These are phyloP conservation scores for Kryptolebias ocellatus DNA, from an alignment of 2,797 vertebrate genomes.

Conservation along the genomic window DNA sequence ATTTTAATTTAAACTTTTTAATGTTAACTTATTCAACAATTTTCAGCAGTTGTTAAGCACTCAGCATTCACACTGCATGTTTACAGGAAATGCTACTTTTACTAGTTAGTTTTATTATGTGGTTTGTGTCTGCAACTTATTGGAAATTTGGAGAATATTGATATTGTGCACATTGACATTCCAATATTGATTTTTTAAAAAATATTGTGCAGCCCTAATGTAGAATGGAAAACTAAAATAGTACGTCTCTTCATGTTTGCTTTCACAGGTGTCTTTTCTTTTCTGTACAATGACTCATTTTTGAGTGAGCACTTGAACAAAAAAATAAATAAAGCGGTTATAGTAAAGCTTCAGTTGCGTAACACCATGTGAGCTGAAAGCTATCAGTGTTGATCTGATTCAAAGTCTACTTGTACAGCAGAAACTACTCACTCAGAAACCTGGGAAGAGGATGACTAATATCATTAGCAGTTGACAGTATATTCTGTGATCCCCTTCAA, in stretches of 20 bases:
- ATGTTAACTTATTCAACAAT: too few relatives aligned
- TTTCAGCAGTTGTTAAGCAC: too few relatives aligned
- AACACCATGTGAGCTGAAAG: slow-evolving; percentile 34
- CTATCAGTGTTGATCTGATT: slow-evolving; percentile 24
- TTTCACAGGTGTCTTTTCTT: slow-evolving; percentile 1
- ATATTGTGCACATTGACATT: too few relatives aligned
- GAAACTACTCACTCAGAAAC: slow-evolving; percentile 4
- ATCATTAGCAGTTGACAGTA: slow-evolving; percentile 40
- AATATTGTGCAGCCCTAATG: too few relatives aligned
- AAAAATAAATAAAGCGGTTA: neutral
- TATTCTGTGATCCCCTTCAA: slow-evolving; percentile 41
- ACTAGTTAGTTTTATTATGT: too few relatives aligned
- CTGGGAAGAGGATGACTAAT: slow-evolving; percentile 19
- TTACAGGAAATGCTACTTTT: too few relatives aligned
- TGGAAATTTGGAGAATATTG: too few relatives aligned
- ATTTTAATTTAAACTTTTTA: too few relatives aligned
- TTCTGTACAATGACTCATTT: slow-evolving; percentile 23
- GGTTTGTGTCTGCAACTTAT: too few relatives aligned
- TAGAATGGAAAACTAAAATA: too few relatives aligned
- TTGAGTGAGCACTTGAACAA: neutral
- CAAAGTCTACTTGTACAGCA: neutral
- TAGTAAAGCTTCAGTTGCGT: slow-evolving; percentile 21
- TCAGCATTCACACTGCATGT: too few relatives aligned
- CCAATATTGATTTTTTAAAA: too few relatives aligned
- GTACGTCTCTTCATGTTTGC: slow-evolving; percentile 1